phyloP scores from a whole-genome alignment of 2,888 invertebrate species.

The Drosophila parthenogenetica region DNA sequence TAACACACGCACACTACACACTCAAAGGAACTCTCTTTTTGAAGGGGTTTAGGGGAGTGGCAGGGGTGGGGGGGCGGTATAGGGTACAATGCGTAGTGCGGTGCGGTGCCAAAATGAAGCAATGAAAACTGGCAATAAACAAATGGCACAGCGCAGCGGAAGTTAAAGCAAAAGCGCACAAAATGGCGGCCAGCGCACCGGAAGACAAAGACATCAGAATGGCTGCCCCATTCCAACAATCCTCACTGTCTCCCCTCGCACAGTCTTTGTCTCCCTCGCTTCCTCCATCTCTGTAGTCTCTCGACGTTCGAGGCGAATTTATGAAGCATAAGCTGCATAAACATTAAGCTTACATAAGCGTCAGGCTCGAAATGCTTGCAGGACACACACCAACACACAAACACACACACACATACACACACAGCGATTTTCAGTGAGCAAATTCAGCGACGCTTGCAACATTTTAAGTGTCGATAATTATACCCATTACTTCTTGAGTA shows the following conservation, averaged over 20 bases:
- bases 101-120: slow-evolving; percentile 56
- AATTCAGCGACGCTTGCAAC: slow-evolving; percentile 69
- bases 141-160: slow-evolving; percentile 75
- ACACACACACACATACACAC: slow-evolving; percentile 5
- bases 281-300: neutral
- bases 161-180: slow-evolving; percentile 62
- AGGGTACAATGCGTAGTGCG: neutral
- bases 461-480: slow-evolving; percentile 80
- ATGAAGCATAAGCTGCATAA: slow-evolving; percentile 81
- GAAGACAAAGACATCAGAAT: slow-evolving; percentile 66
- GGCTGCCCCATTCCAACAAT: neutral
- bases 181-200: slow-evolving; percentile 73
- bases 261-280: neutral
- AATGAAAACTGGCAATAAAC: slow-evolving; percentile 78
- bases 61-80: neutral
- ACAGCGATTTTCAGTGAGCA: too few species aligned
- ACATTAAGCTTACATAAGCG: slow-evolving; percentile 80
- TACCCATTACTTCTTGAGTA: slow-evolving; percentile 2
- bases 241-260: neutral
- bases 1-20: neutral
- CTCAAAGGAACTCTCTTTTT: too few species aligned
- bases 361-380: slow-evolving; percentile 60
- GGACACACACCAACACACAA: slow-evolving; percentile 30
- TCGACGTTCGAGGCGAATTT: slow-evolving; percentile 53
- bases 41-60: neutral